phyloP scores from a whole-genome alignment of 2,888 invertebrate genomes.

The Lamellibrachia columna region DNA sequence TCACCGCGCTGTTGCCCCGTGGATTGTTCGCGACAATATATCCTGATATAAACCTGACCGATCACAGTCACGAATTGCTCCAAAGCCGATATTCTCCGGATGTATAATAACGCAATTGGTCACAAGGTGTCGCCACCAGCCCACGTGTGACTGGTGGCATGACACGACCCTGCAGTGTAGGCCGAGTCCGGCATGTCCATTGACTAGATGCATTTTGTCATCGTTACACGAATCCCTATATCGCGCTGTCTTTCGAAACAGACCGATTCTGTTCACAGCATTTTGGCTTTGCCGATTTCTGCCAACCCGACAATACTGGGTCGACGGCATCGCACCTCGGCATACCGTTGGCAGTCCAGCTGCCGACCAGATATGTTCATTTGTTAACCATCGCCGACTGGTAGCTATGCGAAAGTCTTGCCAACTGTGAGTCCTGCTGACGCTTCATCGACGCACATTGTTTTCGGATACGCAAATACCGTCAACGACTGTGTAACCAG shows the following conservation, averaged over 20 bases:
- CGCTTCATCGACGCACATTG: not conserved
- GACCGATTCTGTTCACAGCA: not conserved
- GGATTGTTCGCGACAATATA: not conserved
- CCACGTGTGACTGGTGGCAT: not conserved
- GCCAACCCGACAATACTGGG: not conserved
- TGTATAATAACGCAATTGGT: not conserved
- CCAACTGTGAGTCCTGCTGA: too few relatives aligned
- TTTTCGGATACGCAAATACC: not conserved
- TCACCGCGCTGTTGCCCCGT: not conserved
- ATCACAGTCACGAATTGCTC: not conserved
- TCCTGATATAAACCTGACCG: not conserved
- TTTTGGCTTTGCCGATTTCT: not conserved
- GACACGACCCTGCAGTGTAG: not conserved
- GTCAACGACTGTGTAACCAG: not conserved
- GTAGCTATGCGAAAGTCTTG: not conserved
- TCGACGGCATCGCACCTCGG: not conserved
- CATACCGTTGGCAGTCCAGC: not conserved
- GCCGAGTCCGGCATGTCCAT: not conserved
- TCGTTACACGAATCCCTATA: not conserved
- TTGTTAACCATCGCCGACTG: not conserved
- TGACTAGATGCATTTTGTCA: not conserved
- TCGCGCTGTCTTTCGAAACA: not conserved
- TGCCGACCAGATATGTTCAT: not conserved
- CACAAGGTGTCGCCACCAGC: not conserved
- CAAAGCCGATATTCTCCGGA: not conserved